A percentile compares a stretch with the other conserved stretches of the same genome.
Conservation (phyloP, 2,113 vertebrate species). For the Hemiprocne comata region DNA sequence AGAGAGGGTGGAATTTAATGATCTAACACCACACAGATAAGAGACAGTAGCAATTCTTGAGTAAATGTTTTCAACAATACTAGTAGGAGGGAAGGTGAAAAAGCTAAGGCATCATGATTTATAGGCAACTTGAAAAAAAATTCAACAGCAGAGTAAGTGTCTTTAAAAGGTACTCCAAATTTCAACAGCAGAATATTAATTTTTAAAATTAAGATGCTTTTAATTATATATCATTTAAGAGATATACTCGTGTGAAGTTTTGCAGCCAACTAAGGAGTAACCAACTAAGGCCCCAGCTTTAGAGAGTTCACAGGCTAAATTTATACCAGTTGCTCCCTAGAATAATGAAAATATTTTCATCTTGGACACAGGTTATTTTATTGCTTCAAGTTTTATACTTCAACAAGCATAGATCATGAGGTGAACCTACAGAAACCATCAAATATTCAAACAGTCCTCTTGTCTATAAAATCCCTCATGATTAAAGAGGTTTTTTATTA, state of each 20-base stretch:
- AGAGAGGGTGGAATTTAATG: not conserved
- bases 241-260: not conserved
- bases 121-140: not conserved
- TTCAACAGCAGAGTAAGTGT: not conserved
- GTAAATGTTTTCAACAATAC: not conserved
- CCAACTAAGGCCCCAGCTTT: too few relatives aligned
- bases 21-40: not conserved
- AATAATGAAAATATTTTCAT: not conserved
- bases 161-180: not conserved
- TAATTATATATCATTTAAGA: not conserved
- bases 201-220: not conserved
- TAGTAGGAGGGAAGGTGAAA: not conserved
- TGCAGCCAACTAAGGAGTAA: not conserved
- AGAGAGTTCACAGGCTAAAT: not conserved
- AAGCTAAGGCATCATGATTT: not conserved
- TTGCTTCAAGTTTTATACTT: not conserved
- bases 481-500: not conserved
- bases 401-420: not conserved
- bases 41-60: not conserved
- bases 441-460: not conserved
- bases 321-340: not conserved
- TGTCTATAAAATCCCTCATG: not conserved
- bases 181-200: not conserved
- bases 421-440: not conserved
- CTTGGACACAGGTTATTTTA: not conserved